Conservation (phyloP, 2,797 vertebrate species). For the Rousettus madagascariensis region DNA sequence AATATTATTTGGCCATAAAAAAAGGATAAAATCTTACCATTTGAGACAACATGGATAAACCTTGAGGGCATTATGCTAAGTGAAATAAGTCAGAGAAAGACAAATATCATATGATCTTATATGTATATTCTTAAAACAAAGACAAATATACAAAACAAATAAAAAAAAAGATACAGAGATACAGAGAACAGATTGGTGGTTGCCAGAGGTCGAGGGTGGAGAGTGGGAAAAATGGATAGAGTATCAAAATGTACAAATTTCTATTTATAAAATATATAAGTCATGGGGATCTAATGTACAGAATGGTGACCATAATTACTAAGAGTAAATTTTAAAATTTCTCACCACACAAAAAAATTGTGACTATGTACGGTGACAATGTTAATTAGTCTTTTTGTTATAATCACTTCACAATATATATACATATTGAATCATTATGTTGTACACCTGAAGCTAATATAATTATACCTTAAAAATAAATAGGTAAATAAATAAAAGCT, state of each 20-base stretch:
- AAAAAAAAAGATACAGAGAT: neutral
- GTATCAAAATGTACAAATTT: neutral
- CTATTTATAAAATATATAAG: neutral
- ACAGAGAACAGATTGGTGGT: neutral
- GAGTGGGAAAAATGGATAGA: neutral
- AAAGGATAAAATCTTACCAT: neutral
- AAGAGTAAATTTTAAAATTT: neutral
- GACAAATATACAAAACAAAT: too few relatives aligned
- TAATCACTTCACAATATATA: neutral
- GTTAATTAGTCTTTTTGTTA: neutral
- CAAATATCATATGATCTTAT: neutral
- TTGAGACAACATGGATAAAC: neutral
- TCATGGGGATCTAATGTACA: neutral
- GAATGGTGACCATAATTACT: neutral
- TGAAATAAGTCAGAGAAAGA: neutral
- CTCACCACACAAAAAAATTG: neutral
- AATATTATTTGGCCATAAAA: neutral
- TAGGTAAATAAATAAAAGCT: too few relatives aligned
- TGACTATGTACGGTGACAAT: neutral
- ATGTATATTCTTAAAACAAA: neutral
- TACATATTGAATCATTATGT: neutral
- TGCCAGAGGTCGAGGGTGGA: neutral
- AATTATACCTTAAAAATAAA: neutral
- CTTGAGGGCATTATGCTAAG: neutral
- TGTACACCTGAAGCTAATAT: neutral